Percentiles rank a stretch among this genome's conserved stretches.
Evolutionary conservation across 2,888 invertebrate genomes (phyloP).

Genomic region (Dugesia japonica): DNA sequence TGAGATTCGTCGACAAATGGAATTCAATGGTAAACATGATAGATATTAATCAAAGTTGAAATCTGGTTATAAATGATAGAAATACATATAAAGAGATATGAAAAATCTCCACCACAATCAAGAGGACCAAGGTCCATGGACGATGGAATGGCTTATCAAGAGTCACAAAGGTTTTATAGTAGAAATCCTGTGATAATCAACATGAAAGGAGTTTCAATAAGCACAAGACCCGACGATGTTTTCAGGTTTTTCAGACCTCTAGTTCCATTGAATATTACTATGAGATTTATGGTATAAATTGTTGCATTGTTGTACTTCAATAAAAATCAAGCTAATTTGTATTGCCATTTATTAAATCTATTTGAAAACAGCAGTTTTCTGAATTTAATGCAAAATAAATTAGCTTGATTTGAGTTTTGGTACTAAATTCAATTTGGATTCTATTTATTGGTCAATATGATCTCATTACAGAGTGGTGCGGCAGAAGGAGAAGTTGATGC

Average conservation of each 20-base stretch:
- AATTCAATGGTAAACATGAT: not conserved
- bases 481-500: not conserved
- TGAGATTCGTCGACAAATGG: constrained; percentile 15
- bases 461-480: not conserved
- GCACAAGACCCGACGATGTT: not conserved
- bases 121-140: constrained; percentile 1
- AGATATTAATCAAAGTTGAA: not conserved
- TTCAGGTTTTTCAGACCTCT: not conserved
- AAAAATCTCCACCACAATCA: not conserved
- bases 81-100: not conserved
- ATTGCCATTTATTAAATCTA: too few relatives aligned
- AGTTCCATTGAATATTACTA: not conserved
- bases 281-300: not conserved
- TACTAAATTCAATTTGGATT: too few relatives aligned
- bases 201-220: not conserved
- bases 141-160: not conserved
- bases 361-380: too few relatives aligned
- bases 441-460: too few relatives aligned
- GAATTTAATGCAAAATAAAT: too few relatives aligned
- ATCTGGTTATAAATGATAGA: not conserved
- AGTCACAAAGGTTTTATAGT: not conserved
- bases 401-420: too few relatives aligned
- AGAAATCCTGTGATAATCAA: not conserved
- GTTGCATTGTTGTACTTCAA: too few relatives aligned
- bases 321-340: too few relatives aligned